These are phyloP conservation scores for Micrasema longulum DNA, from an alignment of 1,140 invertebrate genomes.

Conservation along the genomic window DNA sequence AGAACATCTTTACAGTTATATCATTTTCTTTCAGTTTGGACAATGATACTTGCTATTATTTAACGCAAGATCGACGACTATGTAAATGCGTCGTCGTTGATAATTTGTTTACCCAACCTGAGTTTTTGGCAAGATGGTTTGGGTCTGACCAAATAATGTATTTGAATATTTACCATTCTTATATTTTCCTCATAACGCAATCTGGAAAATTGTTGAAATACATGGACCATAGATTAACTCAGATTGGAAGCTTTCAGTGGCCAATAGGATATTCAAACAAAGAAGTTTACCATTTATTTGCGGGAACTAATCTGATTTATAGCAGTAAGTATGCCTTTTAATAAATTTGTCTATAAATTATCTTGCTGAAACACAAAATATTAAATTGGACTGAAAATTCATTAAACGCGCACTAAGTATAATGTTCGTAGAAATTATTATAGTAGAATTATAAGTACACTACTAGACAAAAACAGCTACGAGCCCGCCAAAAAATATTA, in stretches of 20 bases:
- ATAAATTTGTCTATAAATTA: no score
- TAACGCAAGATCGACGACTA: conserved; percentile 39
- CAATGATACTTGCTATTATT: conserved; percentile 45
- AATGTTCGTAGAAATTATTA: no score
- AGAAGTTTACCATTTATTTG: conserved; percentile 43
- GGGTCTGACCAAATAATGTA: conserved; percentile 33
- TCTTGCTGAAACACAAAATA: no score
- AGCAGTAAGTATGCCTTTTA: conserved; percentile 42
- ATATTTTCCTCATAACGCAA: conserved; percentile 44
- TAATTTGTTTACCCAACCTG: conserved; percentile 6
- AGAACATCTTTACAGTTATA: no score
- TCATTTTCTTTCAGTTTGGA: conserved; percentile 40
- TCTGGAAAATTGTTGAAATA: conserved; percentile 46
- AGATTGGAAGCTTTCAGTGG: conserved; percentile 35
- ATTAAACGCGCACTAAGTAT: no score
- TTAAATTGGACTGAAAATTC: no score
- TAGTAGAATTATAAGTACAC: no score
- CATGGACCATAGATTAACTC: conserved; percentile 11
- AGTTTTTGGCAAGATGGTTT: conserved; percentile 48
- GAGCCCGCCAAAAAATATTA: no score
- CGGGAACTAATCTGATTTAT: conserved; percentile 49
- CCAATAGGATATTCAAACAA: conserved; percentile 20
- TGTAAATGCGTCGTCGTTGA: conserved; percentile 28
- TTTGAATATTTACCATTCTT: conserved; percentile 32
- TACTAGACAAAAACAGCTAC: no score